Evolutionary conservation across 2,888 invertebrate species (phyloP).

Genomic region (Oxycera nigricornis): DNA sequence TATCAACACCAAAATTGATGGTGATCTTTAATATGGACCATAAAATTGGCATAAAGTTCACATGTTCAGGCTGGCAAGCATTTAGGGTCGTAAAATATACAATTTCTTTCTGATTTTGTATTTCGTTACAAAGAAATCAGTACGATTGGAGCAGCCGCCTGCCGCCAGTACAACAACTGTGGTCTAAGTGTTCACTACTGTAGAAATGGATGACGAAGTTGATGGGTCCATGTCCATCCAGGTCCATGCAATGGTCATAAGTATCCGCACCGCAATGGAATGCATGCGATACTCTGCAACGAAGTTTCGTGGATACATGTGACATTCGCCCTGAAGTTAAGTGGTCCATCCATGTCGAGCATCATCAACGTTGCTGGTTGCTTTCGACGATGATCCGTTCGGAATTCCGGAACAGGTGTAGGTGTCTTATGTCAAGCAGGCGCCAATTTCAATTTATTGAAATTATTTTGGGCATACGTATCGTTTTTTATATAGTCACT

Average conservation of each 20-base stretch:
- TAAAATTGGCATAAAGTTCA: conserved; percentile 38
- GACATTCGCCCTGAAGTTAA: conserved; percentile 30
- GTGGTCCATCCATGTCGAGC: not conserved
- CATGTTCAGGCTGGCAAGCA: conserved; percentile 11
- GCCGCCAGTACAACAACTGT: not conserved
- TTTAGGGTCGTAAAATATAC: conserved; percentile 23
- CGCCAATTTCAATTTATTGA: conserved; percentile 32
- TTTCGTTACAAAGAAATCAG: conserved; percentile 17
- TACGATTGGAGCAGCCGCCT: not conserved
- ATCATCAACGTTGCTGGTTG: not conserved
- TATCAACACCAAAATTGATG: conserved; percentile 11
- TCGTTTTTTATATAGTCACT: not conserved
- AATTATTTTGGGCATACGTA: conserved; percentile 1
- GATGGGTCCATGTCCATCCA: conserved; percentile 12
- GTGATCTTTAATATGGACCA: conserved; percentile 24
- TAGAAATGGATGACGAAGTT: conserved; percentile 10
- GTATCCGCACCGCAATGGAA: not conserved
- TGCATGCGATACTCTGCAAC: not conserved
- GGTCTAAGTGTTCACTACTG: not conserved
- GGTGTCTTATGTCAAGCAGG: conserved; percentile 20
- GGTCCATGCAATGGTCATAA: conserved; percentile 4
- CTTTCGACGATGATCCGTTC: not conserved
- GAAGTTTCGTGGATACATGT: not conserved
- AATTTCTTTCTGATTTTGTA: conserved; percentile 20
- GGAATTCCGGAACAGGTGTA: conserved; percentile 29